Conservation (phyloP, 2,888 invertebrate species). For the Brachyptera risi region DNA sequence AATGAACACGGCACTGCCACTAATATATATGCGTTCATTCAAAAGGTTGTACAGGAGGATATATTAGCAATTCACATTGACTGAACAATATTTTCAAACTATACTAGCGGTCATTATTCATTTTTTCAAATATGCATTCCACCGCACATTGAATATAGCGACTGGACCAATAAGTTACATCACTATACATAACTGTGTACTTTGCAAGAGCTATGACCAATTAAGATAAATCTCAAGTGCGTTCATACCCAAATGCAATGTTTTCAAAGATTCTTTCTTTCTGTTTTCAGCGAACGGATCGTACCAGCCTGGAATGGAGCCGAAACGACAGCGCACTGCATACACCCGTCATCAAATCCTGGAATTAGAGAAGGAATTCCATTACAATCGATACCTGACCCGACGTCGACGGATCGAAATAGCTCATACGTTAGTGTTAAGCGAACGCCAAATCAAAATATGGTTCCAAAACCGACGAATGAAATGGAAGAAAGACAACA, state of each 20-base stretch:
- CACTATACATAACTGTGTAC: too few species aligned
- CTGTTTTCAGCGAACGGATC: slow-evolving; percentile 75
- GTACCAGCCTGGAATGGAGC: slow-evolving; percentile 90
- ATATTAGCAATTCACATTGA: too few species aligned
- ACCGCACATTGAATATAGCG: too few species aligned
- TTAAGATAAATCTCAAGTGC: background rate
- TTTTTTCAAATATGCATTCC: too few species aligned
- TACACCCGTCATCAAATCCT: slow-evolving; percentile 97
- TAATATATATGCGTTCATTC: too few species aligned
- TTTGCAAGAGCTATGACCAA: background rate
- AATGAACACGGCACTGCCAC: too few species aligned
- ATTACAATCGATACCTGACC: slow-evolving; percentile 95
- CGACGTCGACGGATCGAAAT: slow-evolving; percentile 94
- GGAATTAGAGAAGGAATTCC: slow-evolving; percentile 96
- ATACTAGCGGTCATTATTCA: too few species aligned
- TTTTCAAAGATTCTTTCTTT: slow-evolving; percentile 24
- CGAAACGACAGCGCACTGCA: slow-evolving; percentile 92
- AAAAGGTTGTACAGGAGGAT: too few species aligned
- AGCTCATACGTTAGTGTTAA: slow-evolving; percentile 90
- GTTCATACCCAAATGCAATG: background rate
- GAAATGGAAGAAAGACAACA: slow-evolving; percentile 87
- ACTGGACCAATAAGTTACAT: too few species aligned
- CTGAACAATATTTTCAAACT: too few species aligned
- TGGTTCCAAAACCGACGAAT: slow-evolving; percentile 83
- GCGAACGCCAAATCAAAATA: slow-evolving; percentile 86